Evolutionary conservation across 2,113 vertebrate species (phyloP), one percentile per base, ranked within the genome.

Genomic region (Cynoglossus semilaevis): DNA sequence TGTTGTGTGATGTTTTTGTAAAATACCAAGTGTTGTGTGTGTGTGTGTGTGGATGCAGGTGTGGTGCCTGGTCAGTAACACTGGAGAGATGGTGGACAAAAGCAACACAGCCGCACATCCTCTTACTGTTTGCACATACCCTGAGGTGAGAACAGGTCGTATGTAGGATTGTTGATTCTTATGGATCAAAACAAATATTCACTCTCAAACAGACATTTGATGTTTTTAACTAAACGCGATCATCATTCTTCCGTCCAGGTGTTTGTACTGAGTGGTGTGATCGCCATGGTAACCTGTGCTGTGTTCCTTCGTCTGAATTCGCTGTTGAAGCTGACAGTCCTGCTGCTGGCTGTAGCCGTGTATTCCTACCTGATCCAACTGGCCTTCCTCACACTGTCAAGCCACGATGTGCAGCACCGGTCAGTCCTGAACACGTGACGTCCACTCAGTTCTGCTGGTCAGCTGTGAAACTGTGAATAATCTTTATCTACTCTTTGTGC

Each of bases 251-350:
- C 8, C 14, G 9, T 42, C 43, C 60, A 98, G 95, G 92, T 96
- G 83, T 98, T 97, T 9, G 91, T 96, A 72, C 88, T 97, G 84
- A 96, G 94, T 1, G 93, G 92, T 1, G 94, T 97, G 41, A 83
- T 98, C 68, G 94, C 96, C 67, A 98, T 99, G 96, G 96, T 99
- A 80, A 98, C 97, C 7, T 99, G 96, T 71, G 96, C 96, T 0
- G 96, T 98, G 1, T 99, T 99, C 66, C 91, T 98, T 50, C 93
- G 94, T 16, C 90, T 97, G 7, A 98, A 96, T 88, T 99, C 95
- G 0, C 90, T 97, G 64, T 86, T 99, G 81, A 99, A 98, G 91
- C 85, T 99, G 82, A 93, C 93, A 0, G 93, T 95, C 43, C 87
- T 98, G 57, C 88, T 98, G 63, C 91, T 97, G 35, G 94, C 93